These are phyloP conservation scores for Dermatemys mawii DNA, from an alignment of 2,113 vertebrate genomes.

Conservation along the genomic window DNA sequence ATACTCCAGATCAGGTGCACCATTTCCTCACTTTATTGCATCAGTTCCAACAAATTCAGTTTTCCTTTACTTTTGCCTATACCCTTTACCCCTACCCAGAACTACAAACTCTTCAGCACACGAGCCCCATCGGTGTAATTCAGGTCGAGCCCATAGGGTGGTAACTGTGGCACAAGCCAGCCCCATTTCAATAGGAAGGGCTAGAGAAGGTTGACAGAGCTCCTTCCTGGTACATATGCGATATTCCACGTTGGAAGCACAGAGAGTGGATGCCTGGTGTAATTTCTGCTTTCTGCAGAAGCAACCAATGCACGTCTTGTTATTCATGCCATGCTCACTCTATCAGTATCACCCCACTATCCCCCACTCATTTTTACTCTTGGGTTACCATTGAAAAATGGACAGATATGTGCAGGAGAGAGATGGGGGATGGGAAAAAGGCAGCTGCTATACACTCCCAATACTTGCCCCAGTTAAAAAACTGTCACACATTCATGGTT, in stretches of 20 bases:
- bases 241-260: background rate
- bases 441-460: slow-evolving; percentile 54
- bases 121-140: background rate
- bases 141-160: background rate
- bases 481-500: slow-evolving; percentile 71
- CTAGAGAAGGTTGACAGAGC: background rate
- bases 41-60: slow-evolving; percentile 71
- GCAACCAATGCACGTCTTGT: background rate
- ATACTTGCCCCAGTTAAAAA: slow-evolving; percentile 67
- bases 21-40: slow-evolving; percentile 74
- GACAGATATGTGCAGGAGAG: slow-evolving; percentile 53
- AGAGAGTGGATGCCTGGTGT: background rate
- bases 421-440: slow-evolving; percentile 46
- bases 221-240: background rate
- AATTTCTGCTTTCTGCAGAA: background rate
- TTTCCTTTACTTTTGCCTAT: slow-evolving; percentile 41
- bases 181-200: background rate
- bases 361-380: background rate
- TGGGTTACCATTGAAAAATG: slow-evolving; percentile 25
- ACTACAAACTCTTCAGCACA: background rate
- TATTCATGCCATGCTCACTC: background rate
- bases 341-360: background rate
- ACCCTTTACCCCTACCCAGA: slow-evolving; percentile 26
- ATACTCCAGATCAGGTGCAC: slow-evolving; percentile 60
- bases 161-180: background rate